Evolutionary conservation across 1,140 invertebrate genomes (phyloP).

Genomic region (Scaptomyza hsui): DNA sequence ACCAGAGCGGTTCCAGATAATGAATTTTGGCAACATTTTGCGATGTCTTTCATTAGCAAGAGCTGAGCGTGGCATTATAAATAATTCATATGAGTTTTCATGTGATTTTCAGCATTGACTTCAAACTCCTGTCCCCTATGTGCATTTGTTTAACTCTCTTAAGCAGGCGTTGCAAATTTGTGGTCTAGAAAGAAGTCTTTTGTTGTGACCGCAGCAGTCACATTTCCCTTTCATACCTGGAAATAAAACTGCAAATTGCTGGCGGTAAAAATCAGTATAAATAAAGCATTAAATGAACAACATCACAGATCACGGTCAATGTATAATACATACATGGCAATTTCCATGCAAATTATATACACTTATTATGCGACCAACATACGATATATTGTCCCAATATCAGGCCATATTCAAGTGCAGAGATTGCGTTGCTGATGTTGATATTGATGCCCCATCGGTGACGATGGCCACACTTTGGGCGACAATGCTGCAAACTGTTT

Average conservation of each 20-base stretch:
- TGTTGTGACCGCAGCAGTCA: conserved; percentile 21
- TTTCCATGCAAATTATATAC: conserved; percentile 81
- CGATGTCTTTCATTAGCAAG: conserved; percentile 21
- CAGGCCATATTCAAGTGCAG: background rate
- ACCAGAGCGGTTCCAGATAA: conserved; percentile 63
- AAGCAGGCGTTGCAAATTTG: conserved; percentile 16
- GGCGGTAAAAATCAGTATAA: conserved; percentile 68
- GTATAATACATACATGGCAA: conserved; percentile 43
- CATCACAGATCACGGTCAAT: conserved; percentile 48
- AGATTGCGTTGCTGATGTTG: background rate
- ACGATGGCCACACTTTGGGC: conserved; percentile 78
- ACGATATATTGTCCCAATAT: conserved; percentile 29
- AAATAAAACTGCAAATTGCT: conserved; percentile 50
- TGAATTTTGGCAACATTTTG: conserved; percentile 59
- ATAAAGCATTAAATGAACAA: conserved; percentile 76
- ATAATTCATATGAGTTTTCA: conserved; percentile 67
- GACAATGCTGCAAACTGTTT: conserved; percentile 67
- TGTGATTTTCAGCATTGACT: conserved; percentile 24
- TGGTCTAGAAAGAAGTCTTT: conserved; percentile 30
- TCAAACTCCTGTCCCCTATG: background rate
- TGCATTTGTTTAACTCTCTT: conserved; percentile 8
- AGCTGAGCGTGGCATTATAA: conserved; percentile 36
- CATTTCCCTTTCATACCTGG: conserved; percentile 42
- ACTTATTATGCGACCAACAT: conserved; percentile 64
- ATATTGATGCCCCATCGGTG: conserved; percentile 22